phyloP scores from a whole-genome alignment of 2,797 vertebrate species.

The Falco berigora region DNA sequence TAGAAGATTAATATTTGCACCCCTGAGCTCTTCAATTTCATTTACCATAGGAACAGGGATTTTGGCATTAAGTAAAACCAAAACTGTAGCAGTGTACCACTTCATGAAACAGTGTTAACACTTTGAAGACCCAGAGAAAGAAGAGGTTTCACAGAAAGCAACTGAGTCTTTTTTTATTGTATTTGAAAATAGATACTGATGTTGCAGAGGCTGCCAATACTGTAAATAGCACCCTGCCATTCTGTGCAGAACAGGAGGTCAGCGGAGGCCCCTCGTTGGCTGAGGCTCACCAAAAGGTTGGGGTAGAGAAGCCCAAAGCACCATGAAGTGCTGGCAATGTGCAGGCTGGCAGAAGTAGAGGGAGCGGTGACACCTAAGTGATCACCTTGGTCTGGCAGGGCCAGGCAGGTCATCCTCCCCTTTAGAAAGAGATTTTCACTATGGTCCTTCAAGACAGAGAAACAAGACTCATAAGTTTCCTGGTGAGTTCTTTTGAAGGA shows the following conservation, averaged over 20 bases:
- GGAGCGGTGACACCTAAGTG: not conserved
- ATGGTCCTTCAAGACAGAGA: not conserved
- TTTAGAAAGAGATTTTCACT: not conserved
- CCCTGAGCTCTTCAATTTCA: not conserved
- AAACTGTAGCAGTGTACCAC: not conserved
- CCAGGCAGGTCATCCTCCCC: not conserved
- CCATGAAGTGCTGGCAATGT: accelerated
- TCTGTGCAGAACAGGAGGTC: not conserved
- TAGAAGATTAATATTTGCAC: not conserved
- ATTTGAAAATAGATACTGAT: no score
- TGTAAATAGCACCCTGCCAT: not conserved
- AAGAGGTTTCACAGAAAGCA: not conserved
- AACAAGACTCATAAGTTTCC: not conserved
- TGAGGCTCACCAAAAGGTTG: not conserved
- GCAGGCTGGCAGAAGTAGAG: not conserved
- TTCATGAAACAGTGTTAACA: not conserved
- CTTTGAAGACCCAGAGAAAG: not conserved
- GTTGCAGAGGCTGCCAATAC: not conserved
- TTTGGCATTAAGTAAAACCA: not conserved
- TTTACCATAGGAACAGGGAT: not conserved
- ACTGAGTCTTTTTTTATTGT: not conserved
- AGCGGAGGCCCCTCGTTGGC: not conserved
- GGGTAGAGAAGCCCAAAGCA: not conserved
- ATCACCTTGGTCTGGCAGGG: not conserved
- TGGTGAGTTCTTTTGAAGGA: not conserved